Base-by-base conservation (phyloP, 2,888 invertebrate genomes). In the Apodemia hepburni region DNA sequence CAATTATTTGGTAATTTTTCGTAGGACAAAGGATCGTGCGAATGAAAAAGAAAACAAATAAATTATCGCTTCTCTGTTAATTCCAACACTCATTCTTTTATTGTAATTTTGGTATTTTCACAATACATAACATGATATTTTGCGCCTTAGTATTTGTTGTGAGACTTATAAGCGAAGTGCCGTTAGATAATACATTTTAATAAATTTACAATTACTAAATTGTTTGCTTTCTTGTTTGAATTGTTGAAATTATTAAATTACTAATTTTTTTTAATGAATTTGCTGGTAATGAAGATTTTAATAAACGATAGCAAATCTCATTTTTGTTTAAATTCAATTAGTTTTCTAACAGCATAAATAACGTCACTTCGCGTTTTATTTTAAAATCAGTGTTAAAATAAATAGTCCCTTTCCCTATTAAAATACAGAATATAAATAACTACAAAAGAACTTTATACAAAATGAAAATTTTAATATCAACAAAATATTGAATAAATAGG, bases 1-100 rank as follows among this genome's bases (percentile, higher is more conserved):
- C 54, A 54, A 54, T 22, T 76, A 73, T 75, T 75, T 77, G 77
- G 72, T 75, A 77, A 74, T 75, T 75, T 33, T 33, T 76, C 66
- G 64, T 72, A 78, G 81, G 83, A 75, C 71, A 74, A 78, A 80
- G 83, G 78, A 75, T 75, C 74, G 69, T 68, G 67, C 63, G 76
- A 78, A 71, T 68, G 71, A 74, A 75, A 73, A 80, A 78, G 80
- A 85, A 82, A 79, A 83, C 85, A 85, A 87, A 81, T 81, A 84
- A 86, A 82, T 81, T 83, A 79, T 89, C 82, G 82, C 81, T 83
- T 85, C 82, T 87, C 88, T 85, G 89, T 92, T 92, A 92, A 91
- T 91, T 92, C 86, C 90, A 89, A 91, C 92, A 92, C 90, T 92
- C 88, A 89, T 92, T 88, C 84, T 90, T 92, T 92, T 85, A 92